These are phyloP conservation scores for Lepilemur septentrionalis DNA, from an alignment of 2,797 vertebrate species.

Conservation along the genomic window DNA sequence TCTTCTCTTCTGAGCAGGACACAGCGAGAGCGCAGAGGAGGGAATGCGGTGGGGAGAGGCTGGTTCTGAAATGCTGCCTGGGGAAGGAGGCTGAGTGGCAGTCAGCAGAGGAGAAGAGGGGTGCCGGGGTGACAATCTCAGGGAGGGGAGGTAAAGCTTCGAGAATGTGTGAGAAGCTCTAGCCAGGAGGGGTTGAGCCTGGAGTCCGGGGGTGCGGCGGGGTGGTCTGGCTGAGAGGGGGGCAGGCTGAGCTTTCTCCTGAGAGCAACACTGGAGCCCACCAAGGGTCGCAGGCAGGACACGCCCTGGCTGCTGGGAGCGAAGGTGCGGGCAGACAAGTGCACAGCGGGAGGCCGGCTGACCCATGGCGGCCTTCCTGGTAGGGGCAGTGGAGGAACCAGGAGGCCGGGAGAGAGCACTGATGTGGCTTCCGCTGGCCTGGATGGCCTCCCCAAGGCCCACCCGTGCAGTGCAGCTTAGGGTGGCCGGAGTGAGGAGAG, in stretches of 20 bases:
- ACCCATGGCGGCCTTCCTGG: background rate
- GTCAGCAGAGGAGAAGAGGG: background rate
- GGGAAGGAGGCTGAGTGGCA: background rate
- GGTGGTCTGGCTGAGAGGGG: accelerated
- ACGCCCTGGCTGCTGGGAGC: background rate
- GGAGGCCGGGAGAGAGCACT: background rate
- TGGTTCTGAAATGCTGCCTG: background rate
- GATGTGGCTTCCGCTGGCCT: background rate
- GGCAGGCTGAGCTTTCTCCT: background rate
- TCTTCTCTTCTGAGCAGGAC: background rate
- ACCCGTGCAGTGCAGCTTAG: background rate
- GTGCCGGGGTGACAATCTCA: background rate
- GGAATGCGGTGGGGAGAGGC: accelerated
- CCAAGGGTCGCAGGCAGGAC: background rate
- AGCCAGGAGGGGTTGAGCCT: background rate
- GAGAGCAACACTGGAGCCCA: background rate
- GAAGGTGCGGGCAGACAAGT: background rate
- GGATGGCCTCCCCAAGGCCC: background rate
- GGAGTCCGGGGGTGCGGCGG: accelerated
- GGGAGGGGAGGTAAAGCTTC: background rate
- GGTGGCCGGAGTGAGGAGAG: background rate
- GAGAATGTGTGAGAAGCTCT: background rate
- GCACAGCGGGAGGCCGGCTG: background rate
- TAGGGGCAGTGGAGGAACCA: background rate
- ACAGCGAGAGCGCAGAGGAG: accelerated